A percentile compares a stretch with the other conserved stretches of the same genome.
Conservation (phyloP, 92 coral and sea anemone genomes). For the Parazoanthus atlanticus region DNA sequence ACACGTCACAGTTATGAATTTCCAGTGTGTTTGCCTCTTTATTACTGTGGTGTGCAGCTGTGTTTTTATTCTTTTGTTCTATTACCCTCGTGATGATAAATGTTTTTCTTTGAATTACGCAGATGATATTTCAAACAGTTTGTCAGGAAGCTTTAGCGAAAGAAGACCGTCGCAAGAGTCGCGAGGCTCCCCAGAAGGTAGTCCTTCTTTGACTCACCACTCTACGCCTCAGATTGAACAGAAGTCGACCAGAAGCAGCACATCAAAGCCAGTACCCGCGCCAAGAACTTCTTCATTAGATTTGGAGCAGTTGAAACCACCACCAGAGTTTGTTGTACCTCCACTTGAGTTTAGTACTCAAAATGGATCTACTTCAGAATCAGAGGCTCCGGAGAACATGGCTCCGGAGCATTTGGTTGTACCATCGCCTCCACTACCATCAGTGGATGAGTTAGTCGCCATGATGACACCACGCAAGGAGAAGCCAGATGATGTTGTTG, state of each 20-base stretch:
- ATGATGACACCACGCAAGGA: conserved; percentile 37
- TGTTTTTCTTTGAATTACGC: background rate
- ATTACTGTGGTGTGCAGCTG: background rate
- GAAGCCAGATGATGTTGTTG: conserved; percentile 18
- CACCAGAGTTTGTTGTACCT: conserved; percentile 29
- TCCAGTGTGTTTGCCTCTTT: too few species aligned
- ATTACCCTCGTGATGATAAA: too few species aligned
- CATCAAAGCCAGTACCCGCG: conserved; percentile 2
- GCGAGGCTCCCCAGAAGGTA: conserved; percentile 33
- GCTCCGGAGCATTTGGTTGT: conserved; percentile 10
- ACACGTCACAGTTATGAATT: too few species aligned
- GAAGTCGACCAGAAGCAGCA: background rate
- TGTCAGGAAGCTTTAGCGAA: background rate
- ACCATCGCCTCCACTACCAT: conserved; percentile 24
- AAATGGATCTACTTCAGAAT: background rate
- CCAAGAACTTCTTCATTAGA: conserved; percentile 19
- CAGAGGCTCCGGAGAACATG: background rate
- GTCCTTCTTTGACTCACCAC: conserved; percentile 21
- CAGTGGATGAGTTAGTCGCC: conserved; percentile 43
- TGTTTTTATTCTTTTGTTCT: too few species aligned
- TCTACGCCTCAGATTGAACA: conserved; percentile 7
- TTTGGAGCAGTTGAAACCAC: background rate
- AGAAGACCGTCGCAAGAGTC: conserved; percentile 38
- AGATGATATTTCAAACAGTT: conserved; percentile 5
- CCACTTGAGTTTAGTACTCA: conserved; percentile 24